Conservation (phyloP, 1,140 invertebrate species). For the Drosophila orosa region DNA sequence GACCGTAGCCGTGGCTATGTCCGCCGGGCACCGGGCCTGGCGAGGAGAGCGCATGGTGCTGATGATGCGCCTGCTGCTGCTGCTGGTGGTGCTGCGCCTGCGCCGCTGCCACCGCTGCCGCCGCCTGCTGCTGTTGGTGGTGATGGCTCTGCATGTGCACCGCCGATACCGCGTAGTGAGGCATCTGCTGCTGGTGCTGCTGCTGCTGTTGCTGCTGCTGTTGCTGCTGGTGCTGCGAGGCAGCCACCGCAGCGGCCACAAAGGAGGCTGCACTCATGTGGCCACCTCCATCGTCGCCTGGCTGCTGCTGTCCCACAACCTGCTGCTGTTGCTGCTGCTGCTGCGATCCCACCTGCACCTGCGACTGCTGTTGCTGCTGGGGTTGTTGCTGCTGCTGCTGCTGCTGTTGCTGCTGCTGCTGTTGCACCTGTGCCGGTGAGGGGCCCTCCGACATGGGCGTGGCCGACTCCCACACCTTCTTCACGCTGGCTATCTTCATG, state of each 20-base stretch:
- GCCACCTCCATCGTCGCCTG: slow-evolving; percentile 61
- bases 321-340: slow-evolving; percentile 85
- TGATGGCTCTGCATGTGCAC: slow-evolving; percentile 77
- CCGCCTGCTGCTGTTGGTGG: slow-evolving; percentile 86
- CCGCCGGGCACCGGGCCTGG: slow-evolving; percentile 61
- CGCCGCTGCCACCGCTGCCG: slow-evolving; percentile 85
- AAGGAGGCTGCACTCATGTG: slow-evolving; percentile 87
- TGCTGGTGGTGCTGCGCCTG: slow-evolving; percentile 83
- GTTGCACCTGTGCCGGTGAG: slow-evolving; percentile 85
- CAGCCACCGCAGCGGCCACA: slow-evolving; percentile 85
- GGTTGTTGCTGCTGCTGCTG: slow-evolving; percentile 76
- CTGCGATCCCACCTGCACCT: slow-evolving; percentile 86
- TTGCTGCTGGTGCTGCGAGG: slow-evolving; percentile 85
- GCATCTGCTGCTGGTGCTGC: slow-evolving; percentile 84
- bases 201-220: slow-evolving; percentile 74
- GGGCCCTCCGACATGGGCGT: slow-evolving; percentile 83
- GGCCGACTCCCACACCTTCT: slow-evolving; percentile 94
- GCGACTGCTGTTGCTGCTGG: slow-evolving; percentile 66
- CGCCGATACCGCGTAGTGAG: slow-evolving; percentile 75
- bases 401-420: slow-evolving; percentile 76
- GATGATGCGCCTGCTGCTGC: slow-evolving; percentile 78
- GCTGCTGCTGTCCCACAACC: slow-evolving; percentile 84
- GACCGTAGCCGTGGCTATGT: slow-evolving; percentile 59
- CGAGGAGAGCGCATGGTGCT: slow-evolving; percentile 75
- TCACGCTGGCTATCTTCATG: slow-evolving; percentile 96